Percentiles rank a stretch among this genome's conserved stretches.
These are phyloP conservation scores for Scaptomyza flava DNA, from an alignment of 2,888 invertebrate genomes.

Conservation along the genomic window DNA sequence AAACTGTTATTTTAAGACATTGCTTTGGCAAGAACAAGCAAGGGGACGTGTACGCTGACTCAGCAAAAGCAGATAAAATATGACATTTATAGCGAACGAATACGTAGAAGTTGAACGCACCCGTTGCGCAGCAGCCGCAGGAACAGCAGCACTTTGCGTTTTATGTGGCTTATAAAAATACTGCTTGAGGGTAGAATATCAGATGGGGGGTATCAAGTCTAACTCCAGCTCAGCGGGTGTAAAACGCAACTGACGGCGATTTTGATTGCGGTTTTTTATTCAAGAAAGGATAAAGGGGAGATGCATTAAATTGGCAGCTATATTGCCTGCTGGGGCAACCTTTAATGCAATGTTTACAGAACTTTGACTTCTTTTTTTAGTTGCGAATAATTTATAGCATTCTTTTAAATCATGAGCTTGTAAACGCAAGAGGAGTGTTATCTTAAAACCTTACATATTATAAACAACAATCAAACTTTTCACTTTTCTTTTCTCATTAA, in stretches of 20 bases:
- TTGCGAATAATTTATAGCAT: slow-evolving; percentile 12
- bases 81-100: slow-evolving; percentile 77
- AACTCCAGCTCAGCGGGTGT: slow-evolving; percentile 41
- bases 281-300: slow-evolving; percentile 1
- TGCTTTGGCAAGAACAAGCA: slow-evolving; percentile 11
- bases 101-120: slow-evolving; percentile 77
- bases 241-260: slow-evolving; percentile 37
- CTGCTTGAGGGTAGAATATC: slow-evolving; percentile 17
- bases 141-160: slow-evolving; percentile 57
- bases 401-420: slow-evolving; percentile 3
- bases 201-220: neutral
- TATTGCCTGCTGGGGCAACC: slow-evolving; percentile 19
- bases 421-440: neutral
- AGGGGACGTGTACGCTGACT: slow-evolving; percentile 6
- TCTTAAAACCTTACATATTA: neutral
- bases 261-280: slow-evolving; percentile 49
- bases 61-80: slow-evolving; percentile 64
- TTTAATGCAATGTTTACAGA: slow-evolving; percentile 21
- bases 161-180: slow-evolving; percentile 65
- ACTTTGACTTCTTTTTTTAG: neutral
- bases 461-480: no score
- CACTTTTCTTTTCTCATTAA: no score
- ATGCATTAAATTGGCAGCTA: slow-evolving; percentile 44
- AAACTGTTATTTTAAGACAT: slow-evolving; percentile 73
- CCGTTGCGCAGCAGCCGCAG: slow-evolving; percentile 53